phyloP scores from a whole-genome alignment of 1,140 invertebrate genomes.

The Venustaconcha ellipsiformis region DNA sequence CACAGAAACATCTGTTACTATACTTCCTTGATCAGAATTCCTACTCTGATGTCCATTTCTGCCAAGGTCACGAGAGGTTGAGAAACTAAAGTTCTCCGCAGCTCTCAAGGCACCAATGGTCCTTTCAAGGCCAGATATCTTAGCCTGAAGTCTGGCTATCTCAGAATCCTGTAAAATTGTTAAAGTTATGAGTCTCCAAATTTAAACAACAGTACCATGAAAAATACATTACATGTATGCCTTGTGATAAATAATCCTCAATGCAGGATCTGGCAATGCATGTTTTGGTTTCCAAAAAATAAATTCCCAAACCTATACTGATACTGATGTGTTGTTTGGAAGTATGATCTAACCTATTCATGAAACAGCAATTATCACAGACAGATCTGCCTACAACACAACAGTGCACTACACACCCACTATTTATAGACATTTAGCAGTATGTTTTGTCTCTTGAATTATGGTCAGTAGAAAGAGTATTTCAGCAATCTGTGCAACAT shows the following conservation, averaged over 20 bases:
- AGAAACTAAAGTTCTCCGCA: slow-evolving; percentile 23
- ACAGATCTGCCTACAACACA: too few species aligned
- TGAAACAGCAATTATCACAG: not conserved
- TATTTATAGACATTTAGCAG: not conserved
- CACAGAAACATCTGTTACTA: slow-evolving; percentile 21
- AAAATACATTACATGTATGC: not conserved
- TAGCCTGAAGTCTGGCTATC: slow-evolving; percentile 51
- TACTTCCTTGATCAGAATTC: slow-evolving; percentile 2
- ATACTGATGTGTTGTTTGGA: too few species aligned
- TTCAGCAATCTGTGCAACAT: not conserved
- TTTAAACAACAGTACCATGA: not conserved
- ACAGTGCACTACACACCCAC: not conserved
- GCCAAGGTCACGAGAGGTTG: not conserved
- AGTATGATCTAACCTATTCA: too few species aligned
- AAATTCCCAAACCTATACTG: too few species aligned
- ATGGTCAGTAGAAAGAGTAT: not conserved
- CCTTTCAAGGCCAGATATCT: slow-evolving; percentile 52
- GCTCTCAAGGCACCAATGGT: slow-evolving; percentile 31
- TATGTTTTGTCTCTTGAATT: too few species aligned
- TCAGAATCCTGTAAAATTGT: slow-evolving; percentile 45
- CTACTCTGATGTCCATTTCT: too few species aligned
- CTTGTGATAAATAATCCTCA: not conserved
- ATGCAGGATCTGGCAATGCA: not conserved
- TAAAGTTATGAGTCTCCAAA: slow-evolving; percentile 2
- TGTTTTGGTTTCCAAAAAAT: not conserved